Evolutionary conservation across 2,888 invertebrate genomes (phyloP), one percentile per base, ranked within the genome.

Genomic region (Salpingus planirostris): DNA sequence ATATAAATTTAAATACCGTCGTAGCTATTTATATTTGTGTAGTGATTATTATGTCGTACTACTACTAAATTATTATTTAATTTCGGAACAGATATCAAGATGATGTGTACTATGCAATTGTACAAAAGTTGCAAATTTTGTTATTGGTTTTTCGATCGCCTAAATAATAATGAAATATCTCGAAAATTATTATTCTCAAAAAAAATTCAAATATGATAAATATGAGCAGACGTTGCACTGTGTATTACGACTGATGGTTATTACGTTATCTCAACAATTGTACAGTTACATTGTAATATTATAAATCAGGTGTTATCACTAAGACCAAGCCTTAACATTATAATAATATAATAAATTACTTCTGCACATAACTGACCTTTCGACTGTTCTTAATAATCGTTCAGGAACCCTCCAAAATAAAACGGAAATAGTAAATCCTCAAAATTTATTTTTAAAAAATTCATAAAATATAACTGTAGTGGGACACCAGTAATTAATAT

Each of bases 251-350:
- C 53, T 52, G 52, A 53, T 43, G 8, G n/a, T 18, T 27, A 42
- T 44, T 40, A 43, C 40, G 34, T 43, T 49, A 50, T 50, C 50
- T 45, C 48, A 54, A 54, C 47, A 50, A 50, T 59, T 61, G 60
- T 61, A 61, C 60, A 59, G 57, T 59, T 56, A 57, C 58, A 58
- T 56, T 57, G 57, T 61, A 60, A 56, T 54, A 52, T 52, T 54
- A 58, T 59, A 55, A 57, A 64, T 64, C 62, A 63, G 62, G 62
- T 64, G 63, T 65, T 64, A 63, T 48, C 59, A 62, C 61, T 65
- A 65, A 65, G 65, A 65, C 65, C 65, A 65, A 65, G 65, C 65
- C 65, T 65, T 65, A 65, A 62, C 59, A 64, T 64, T 63, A 63
- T 63, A 62, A 60, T 62, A 55, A 60, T 58, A 62, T 62, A 60